Evolutionary conservation across 1,140 invertebrate genomes (phyloP).

Genomic region (Brachionus koreanus): DNA sequence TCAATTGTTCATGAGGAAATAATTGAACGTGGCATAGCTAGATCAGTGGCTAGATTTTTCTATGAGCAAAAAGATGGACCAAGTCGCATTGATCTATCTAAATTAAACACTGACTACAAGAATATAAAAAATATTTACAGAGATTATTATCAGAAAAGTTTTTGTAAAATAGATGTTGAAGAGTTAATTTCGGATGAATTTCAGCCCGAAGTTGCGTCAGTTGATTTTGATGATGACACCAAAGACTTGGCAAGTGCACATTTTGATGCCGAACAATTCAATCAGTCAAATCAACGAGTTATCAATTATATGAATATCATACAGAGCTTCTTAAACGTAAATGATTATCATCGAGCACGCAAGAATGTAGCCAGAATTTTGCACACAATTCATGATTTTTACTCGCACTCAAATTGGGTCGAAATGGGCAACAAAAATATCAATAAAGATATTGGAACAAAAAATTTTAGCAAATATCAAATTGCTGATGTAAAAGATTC

Average conservation of each 20-base stretch:
- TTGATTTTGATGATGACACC: conserved; percentile 20
- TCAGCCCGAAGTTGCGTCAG: background rate
- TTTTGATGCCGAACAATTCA: conserved; percentile 38
- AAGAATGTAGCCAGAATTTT: background rate
- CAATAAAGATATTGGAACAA: background rate
- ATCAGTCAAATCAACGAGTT: conserved; percentile 5
- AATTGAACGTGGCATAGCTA: background rate
- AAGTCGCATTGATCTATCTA: background rate
- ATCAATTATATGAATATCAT: background rate
- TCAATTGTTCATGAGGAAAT: conserved; percentile 25
- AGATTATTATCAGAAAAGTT: background rate
- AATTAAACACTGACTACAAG: background rate
- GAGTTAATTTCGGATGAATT: background rate
- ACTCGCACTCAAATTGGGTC: conserved; percentile 44
- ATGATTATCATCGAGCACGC: background rate
- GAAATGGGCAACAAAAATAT: conserved; percentile 40
- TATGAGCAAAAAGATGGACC: background rate
- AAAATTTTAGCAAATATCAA: background rate
- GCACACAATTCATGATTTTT: conserved; percentile 45
- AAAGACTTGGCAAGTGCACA: conserved; percentile 23
- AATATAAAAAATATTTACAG: background rate
- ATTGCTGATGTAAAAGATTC: background rate
- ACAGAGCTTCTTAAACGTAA: background rate
- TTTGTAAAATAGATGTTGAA: background rate
- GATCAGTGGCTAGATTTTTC: conserved; percentile 23